Conservation (phyloP, 1,140 invertebrate genomes). For the Chrysomallon squamiferum region DNA sequence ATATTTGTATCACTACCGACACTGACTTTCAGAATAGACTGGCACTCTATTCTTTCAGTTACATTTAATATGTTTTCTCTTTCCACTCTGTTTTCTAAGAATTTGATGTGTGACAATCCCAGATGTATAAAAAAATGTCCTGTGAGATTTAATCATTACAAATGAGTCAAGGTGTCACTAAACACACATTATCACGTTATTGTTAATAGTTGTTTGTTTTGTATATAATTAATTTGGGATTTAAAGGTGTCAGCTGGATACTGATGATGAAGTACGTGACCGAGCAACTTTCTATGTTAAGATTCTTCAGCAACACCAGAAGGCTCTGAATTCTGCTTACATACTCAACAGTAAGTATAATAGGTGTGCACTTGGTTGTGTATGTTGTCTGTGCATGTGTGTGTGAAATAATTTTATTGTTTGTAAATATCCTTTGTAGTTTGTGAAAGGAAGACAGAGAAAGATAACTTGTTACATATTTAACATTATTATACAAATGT, state of each 20-base stretch:
- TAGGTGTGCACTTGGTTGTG: not conserved
- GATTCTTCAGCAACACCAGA: constrained; percentile 77
- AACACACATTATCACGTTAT: no score
- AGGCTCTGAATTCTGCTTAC: constrained; percentile 79
- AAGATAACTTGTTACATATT: no score
- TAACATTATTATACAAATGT: no score
- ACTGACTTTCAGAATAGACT: not conserved
- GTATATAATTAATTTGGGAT: no score
- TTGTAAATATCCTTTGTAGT: not conserved
- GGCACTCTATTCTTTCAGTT: not conserved
- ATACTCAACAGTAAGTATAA: constrained; percentile 74
- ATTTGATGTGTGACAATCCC: constrained; percentile 6
- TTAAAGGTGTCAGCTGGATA: constrained; percentile 89
- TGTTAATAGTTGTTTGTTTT: no score
- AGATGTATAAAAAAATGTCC: no score
- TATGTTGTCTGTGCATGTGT: not conserved
- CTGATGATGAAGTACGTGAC: constrained; percentile 98
- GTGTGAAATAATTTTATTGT: not conserved
- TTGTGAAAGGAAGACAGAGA: not conserved
- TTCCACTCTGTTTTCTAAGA: no score
- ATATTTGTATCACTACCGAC: constrained; percentile 44
- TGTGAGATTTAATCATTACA: no score
- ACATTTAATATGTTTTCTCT: not conserved
- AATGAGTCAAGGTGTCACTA: no score
- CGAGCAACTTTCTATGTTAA: constrained; percentile 95